phyloP scores from a whole-genome alignment of 2,888 invertebrate genomes.

The Andrena trimmerana region DNA sequence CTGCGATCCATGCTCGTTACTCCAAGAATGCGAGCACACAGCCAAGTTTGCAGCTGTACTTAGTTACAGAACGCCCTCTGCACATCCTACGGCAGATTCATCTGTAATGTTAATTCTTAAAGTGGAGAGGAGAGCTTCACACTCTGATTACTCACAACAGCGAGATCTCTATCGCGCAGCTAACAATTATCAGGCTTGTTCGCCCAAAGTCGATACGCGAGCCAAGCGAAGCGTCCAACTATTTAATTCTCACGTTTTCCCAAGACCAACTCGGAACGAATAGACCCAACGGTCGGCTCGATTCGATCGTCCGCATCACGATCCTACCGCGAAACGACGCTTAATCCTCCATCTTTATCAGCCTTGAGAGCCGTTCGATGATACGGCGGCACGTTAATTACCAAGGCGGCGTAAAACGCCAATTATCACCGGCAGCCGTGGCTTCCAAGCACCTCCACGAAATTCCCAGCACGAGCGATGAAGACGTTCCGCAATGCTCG shows the following conservation, averaged over 20 bases:
- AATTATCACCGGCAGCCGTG: conserved; percentile 31
- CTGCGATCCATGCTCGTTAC: too few species aligned
- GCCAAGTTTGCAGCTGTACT: neutral
- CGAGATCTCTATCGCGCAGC: conserved; percentile 17
- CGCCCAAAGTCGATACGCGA: neutral
- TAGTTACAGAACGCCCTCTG: neutral
- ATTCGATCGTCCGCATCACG: neutral
- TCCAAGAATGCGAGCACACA: too few species aligned
- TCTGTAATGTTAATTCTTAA: conserved; percentile 26
- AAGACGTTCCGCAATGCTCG: conserved; percentile 33
- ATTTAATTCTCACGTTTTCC: too few species aligned
- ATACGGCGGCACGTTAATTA: conserved; percentile 43
- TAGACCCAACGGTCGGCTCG: neutral
- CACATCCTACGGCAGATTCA: neutral
- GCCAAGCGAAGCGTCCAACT: too few species aligned
- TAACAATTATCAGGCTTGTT: neutral
- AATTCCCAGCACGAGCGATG: conserved; percentile 31
- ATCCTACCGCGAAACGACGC: neutral
- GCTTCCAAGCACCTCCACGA: conserved; percentile 11
- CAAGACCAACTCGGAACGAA: neutral
- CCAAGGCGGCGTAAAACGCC: conserved; percentile 41
- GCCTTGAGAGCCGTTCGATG: conserved; percentile 22
- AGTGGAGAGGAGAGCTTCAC: conserved; percentile 28
- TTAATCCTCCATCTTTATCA: conserved; percentile 39
- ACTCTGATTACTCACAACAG: conserved; percentile 37